Percentiles rank a stretch among this genome's conserved stretches.
phyloP scores from a whole-genome alignment of 2,113 vertebrate species.

The Sardina pilchardus region DNA sequence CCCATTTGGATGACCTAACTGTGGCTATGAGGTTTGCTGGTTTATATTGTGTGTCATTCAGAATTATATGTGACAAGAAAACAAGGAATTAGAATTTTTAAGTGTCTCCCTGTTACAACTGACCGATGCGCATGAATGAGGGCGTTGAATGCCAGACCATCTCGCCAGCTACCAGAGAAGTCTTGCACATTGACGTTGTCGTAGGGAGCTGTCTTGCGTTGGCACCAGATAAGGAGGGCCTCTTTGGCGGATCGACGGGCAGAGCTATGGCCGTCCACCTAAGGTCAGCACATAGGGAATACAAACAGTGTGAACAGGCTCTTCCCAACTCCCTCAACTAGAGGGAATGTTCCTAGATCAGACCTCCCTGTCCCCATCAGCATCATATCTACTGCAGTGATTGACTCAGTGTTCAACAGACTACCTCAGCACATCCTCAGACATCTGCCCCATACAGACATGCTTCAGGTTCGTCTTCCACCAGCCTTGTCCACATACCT shows the following conservation, averaged over 20 bases:
- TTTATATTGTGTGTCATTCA: neutral
- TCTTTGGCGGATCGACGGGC: conserved; percentile 83
- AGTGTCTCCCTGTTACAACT: neutral
- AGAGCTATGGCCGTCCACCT: conserved; percentile 74
- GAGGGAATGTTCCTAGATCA: no score
- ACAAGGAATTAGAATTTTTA: neutral
- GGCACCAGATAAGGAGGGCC: conserved; percentile 89
- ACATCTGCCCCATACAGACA: neutral
- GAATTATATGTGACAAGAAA: neutral
- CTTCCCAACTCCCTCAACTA: neutral
- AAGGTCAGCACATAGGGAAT: conserved; percentile 11
- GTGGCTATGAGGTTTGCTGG: neutral
- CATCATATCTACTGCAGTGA: neutral
- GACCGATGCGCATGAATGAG: conserved; percentile 81
- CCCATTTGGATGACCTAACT: neutral
- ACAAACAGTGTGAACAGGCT: neutral
- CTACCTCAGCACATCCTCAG: neutral
- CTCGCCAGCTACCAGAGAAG: conserved; percentile 87
- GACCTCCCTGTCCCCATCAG: no score
- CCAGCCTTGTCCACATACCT: conserved; percentile 65
- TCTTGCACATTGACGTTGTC: conserved; percentile 77
- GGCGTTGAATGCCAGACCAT: conserved; percentile 87
- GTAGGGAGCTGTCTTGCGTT: conserved; percentile 83
- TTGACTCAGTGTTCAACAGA: neutral
- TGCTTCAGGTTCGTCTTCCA: neutral